Conservation (phyloP, 2,113 vertebrate species). For the Rhea pennata region DNA sequence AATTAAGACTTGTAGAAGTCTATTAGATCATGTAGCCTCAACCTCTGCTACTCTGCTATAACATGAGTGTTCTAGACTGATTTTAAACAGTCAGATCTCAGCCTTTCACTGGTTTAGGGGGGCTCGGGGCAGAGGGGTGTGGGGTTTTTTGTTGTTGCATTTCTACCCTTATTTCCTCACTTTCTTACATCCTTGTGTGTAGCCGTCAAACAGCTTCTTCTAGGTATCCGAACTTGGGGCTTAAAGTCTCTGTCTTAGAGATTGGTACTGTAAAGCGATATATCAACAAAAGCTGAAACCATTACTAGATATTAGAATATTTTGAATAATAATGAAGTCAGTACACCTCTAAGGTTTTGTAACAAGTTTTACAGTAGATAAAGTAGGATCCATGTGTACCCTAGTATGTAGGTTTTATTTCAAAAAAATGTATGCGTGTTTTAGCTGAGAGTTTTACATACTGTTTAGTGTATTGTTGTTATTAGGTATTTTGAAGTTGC, state of each 20-base stretch:
- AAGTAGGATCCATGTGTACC: neutral
- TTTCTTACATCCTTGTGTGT: neutral
- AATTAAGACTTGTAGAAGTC: neutral
- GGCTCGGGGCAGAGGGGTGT: too few relatives aligned
- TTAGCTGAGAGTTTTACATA: neutral
- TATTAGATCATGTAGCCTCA: neutral
- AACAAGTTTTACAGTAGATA: neutral
- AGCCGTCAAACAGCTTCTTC: neutral
- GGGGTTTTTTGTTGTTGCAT: neutral
- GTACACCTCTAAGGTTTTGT: neutral
- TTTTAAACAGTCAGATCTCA: neutral
- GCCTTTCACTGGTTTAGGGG: too few relatives aligned
- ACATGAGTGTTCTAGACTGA: neutral
- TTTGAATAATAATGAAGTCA: neutral
- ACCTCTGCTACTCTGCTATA: neutral
- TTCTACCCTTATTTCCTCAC: neutral
- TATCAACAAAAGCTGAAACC: neutral
- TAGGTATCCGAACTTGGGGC: neutral
- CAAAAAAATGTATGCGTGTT: neutral
- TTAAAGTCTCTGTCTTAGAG: neutral
- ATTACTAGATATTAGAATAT: neutral
- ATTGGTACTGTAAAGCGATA: neutral
- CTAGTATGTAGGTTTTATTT: neutral
- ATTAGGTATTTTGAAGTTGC: neutral
- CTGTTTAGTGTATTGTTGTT: too few relatives aligned